Evolutionary conservation across 2,113 vertebrate genomes (phyloP).

Genomic region (Semicossyphus pulcher): DNA sequence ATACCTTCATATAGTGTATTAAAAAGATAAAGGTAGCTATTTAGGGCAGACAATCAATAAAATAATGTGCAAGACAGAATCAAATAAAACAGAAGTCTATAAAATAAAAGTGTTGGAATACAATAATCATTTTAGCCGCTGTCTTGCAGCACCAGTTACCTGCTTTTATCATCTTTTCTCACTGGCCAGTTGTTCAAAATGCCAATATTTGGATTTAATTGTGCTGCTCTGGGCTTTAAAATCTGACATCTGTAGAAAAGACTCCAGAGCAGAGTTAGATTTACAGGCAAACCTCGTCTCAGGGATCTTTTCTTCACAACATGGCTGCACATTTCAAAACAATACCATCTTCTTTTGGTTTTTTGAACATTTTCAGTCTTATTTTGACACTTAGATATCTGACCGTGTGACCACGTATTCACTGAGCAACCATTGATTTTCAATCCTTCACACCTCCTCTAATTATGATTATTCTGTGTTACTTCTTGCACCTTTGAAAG

Average conservation of each 20-base stretch:
- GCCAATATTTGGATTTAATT: slow-evolving; percentile 26
- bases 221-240: neutral
- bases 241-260: neutral
- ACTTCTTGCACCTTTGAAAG: neutral
- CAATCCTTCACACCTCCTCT: neutral
- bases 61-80: neutral
- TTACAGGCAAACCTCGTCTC: slow-evolving; percentile 3
- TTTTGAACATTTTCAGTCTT: no score
- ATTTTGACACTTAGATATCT: neutral
- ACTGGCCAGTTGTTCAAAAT: neutral
- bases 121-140: neutral
- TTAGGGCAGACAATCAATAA: neutral
- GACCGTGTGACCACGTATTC: neutral
- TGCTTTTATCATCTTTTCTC: neutral
- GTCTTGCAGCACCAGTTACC: neutral
- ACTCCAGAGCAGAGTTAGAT: neutral
- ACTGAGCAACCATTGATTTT: neutral
- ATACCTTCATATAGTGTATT: neutral
- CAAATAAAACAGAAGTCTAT: neutral
- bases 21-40: neutral
- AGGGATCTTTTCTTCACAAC: neutral
- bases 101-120: neutral
- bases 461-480: neutral
- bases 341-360: neutral
- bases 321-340: neutral